Evolutionary conservation across 2,888 invertebrate species (phyloP).

Genomic region (Agonopterix arenella): DNA sequence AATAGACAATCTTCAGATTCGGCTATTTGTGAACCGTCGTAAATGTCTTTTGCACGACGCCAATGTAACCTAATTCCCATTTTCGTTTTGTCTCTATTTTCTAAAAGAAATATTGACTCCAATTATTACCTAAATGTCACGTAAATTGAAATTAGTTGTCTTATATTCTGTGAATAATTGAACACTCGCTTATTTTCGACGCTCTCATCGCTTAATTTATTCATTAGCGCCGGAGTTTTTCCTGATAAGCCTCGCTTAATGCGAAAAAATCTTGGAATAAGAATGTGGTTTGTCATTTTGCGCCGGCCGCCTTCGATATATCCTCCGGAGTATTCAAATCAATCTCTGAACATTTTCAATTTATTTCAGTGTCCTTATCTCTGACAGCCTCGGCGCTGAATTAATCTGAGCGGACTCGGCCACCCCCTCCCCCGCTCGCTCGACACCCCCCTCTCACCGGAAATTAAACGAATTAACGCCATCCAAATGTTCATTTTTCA

Average conservation of each 20-base stretch:
- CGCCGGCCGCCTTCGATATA: slow-evolving; percentile 55
- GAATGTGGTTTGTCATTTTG: slow-evolving; percentile 50
- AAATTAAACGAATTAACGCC: slow-evolving; percentile 79
- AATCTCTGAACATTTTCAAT: slow-evolving; percentile 78
- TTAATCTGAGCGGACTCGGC: slow-evolving; percentile 69
- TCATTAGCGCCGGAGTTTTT: slow-evolving; percentile 42
- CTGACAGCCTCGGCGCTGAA: slow-evolving; percentile 71
- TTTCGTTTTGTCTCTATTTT: slow-evolving; percentile 3
- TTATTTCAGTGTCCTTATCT: slow-evolving; percentile 77
- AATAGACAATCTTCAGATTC: slow-evolving; percentile 65
- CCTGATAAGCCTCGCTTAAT: slow-evolving; percentile 29
- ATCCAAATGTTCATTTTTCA: slow-evolving; percentile 78
- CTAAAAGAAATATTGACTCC: slow-evolving; percentile 4
- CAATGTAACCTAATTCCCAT: slow-evolving; percentile 15
- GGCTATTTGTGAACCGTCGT: slow-evolving; percentile 41
- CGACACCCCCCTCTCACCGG: slow-evolving; percentile 60
- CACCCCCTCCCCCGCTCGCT: slow-evolving; percentile 29
- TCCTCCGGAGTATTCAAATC: slow-evolving; percentile 73
- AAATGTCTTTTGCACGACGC: slow-evolving; percentile 12
- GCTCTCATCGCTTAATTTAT: slow-evolving; percentile 45
- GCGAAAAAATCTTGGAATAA: slow-evolving; percentile 35
- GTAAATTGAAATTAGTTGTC: slow-evolving; percentile 34
- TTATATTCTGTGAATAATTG: slow-evolving; percentile 32
- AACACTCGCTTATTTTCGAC: slow-evolving; percentile 34
- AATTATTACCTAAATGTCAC: slow-evolving; percentile 20